Base-by-base conservation (phyloP, 37 sponge, comb jelly and placozoan genomes). In the Aphrocallistes beatrix region DNA sequence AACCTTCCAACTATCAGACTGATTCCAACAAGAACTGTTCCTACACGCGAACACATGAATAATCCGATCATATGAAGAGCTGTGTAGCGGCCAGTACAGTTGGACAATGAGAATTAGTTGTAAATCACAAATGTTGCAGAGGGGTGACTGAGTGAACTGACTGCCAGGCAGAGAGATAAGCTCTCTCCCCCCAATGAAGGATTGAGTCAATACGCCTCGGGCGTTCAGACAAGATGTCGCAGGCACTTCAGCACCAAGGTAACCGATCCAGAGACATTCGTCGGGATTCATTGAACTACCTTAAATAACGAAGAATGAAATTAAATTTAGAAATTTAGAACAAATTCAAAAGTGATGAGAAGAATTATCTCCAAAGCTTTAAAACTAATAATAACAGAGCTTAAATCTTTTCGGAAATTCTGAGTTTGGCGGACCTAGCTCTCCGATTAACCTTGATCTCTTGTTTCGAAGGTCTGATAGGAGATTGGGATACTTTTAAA, bases 351-450 rank as follows among this genome's bases (percentile, higher is more conserved):
- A 17, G 17, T 47, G 13, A 21, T 47, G 17, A 47, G 17, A 17
- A 47, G 49, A 47, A 21, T 21, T 47, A 47, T 47, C 17, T 13
- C 17, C 13, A 47, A 47, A 47, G 17, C 17, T 47, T 17, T 47
- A 13, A 42, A 13, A 42, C 13, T 42, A 42, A 16, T 42, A 42
- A 42, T 42, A 42, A 42, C 45, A 42, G 45, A 42, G 45, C 45
- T 6, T 42, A 6, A 42, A 42, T 42, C 6, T 6, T 13, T 60
- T 60, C 75, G n/a, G 88, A 50, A 48, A 51, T 38, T 38, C 88
- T 32, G 38, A 87, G 84, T 36, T 87, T 87, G 1, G 88, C 88
- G 37, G 88, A 87, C 48, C 88, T 87, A 13, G 84, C 82, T 0
- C 88, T 36, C 1, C 84, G 84, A 82, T 87, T 87, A 36, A 28